Evolutionary conservation across 2,113 vertebrate species (phyloP), one percentile per base, ranked within the genome.

Genomic region (Neopipo cinnamomea): DNA sequence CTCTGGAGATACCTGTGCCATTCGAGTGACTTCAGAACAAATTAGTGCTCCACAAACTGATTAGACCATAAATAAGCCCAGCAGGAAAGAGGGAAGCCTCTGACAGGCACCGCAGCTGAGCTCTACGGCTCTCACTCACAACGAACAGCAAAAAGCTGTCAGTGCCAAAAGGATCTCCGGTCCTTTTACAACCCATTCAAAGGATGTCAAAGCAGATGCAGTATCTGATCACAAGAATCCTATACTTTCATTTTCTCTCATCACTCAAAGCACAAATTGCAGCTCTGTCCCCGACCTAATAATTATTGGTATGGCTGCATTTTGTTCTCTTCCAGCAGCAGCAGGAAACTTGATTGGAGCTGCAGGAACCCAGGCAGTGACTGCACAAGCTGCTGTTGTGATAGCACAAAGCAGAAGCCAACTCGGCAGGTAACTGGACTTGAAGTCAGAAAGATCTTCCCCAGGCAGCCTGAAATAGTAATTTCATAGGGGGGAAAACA

Each of bases 341-440:
- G 94, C 92, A 91, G 37, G 90, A 92, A 88, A 75, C 90, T 70
- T 81, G 84, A 89, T 92, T 61, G 47, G 93, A 95, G 87, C 94
- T 89, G 88, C 95, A 97, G 94, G 85, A 91, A 75, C 83, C 23
- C 88, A 92, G 88, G n/a, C 90, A 84, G 90, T 33, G 85, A 91
- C 83, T 90, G 37, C 5, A 82, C 58, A 84, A 85, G 90, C 89
- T 91, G 91, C 94, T 95, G 94, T 65, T 94, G 88, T 75, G 91
- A 91, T 59, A 92, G 91, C 91, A 91, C 68, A 83, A 92, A 88
- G 93, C 93, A 96, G 95, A 92, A 92, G 85, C 74, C 85, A 89
- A 67, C 89, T 39, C 47, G 0, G 84, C 85, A 92, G 89, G 92
- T 96, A 94, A 96, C 8, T 92, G 91, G 88, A 92, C 62, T 71